phyloP scores from a whole-genome alignment of 2,888 invertebrate species.

The Atethmia centrago region DNA sequence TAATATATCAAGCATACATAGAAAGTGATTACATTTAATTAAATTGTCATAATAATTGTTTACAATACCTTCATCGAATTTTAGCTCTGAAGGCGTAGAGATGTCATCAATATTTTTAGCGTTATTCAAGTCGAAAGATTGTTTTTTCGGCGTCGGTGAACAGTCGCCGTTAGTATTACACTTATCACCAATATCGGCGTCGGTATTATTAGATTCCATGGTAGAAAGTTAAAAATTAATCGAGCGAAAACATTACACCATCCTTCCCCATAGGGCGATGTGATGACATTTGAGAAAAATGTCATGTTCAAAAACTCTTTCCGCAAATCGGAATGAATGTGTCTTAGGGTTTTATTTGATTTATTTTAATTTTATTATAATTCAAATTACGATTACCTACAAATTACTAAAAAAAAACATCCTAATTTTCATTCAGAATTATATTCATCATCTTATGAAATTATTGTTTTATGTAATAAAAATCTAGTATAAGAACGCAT shows the following conservation, averaged over 20 bases:
- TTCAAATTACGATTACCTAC: neutral
- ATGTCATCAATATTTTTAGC: constrained; percentile 89
- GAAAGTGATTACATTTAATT: constrained; percentile 71
- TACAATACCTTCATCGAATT: constrained; percentile 93
- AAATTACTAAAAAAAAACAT: neutral
- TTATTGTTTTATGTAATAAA: rapidly evolving
- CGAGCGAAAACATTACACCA: constrained; percentile 87
- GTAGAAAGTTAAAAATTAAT: constrained; percentile 79
- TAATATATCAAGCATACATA: constrained; percentile 47
- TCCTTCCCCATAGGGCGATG: constrained; percentile 70
- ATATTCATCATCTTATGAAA: neutral
- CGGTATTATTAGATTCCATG: constrained; percentile 84
- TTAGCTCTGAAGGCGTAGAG: constrained; percentile 91
- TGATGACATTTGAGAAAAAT: constrained; percentile 77
- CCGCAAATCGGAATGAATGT: neutral
- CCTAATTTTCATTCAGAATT: neutral
- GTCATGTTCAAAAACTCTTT: constrained; percentile 63
- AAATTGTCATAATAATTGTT: constrained; percentile 74
- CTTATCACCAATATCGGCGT: constrained; percentile 78
- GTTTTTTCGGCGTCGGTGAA: constrained; percentile 75
- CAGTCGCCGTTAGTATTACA: constrained; percentile 83
- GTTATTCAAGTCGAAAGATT: constrained; percentile 80
- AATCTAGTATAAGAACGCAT: constrained; percentile 27
- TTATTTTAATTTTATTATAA: neutral
- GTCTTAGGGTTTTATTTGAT: neutral